Evolutionary conservation across 2,113 vertebrate species (phyloP).

Genomic region (Pagrus major): DNA sequence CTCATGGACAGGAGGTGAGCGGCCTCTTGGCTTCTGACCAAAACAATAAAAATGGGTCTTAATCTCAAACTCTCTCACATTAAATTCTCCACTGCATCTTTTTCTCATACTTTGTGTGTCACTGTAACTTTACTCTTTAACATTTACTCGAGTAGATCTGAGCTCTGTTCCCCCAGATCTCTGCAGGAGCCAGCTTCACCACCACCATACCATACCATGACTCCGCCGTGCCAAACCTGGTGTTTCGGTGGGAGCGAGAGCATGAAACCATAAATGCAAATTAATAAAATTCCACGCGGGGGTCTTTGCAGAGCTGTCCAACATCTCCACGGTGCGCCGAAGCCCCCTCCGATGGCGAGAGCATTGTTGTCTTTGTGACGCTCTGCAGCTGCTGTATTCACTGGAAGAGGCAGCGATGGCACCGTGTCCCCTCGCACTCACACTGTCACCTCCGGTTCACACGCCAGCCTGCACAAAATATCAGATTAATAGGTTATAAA

Average conservation of each 20-base stretch:
- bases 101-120: too few relatives aligned
- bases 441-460: slow-evolving; percentile 44
- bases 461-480: background rate
- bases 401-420: slow-evolving; percentile 27
- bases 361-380: slow-evolving; percentile 80
- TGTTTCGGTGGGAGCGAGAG: slow-evolving; percentile 51
- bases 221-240: slow-evolving; percentile 52
- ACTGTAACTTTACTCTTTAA: too few relatives aligned
- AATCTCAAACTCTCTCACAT: too few relatives aligned
- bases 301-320: slow-evolving; percentile 74
- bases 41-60: background rate
- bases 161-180: background rate
- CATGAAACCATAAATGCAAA: slow-evolving; percentile 76
- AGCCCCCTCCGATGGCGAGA: slow-evolving; percentile 53
- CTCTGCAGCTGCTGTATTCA: slow-evolving; percentile 80
- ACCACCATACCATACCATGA: slow-evolving; percentile 30
- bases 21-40: background rate
- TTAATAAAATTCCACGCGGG: slow-evolving; percentile 72
- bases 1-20: background rate
- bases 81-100: too few relatives aligned
- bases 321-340: slow-evolving; percentile 54
- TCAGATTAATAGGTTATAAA: background rate
- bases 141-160: background rate
- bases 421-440: slow-evolving; percentile 33
- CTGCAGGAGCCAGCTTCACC: slow-evolving; percentile 2